These are phyloP conservation scores for Ericerus pela DNA, from an alignment of 1,140 invertebrate species.

Conservation along the genomic window DNA sequence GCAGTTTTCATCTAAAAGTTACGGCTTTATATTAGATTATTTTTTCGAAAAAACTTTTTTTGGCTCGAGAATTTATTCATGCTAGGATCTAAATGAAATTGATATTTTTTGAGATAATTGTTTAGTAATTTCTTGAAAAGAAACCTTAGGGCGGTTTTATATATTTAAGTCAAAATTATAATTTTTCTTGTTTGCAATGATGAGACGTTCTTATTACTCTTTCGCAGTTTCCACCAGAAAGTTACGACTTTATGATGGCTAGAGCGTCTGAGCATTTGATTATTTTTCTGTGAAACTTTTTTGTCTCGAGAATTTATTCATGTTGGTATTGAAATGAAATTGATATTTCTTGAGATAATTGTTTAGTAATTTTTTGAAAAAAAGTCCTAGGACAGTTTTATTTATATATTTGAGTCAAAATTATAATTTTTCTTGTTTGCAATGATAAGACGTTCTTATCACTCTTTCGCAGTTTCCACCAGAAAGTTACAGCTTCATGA, in stretches of 20 bases:
- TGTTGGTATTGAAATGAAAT: too few species aligned
- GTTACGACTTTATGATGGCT: too few species aligned
- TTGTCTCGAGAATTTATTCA: too few species aligned
- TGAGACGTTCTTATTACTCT: constrained; percentile 14
- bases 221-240: constrained; percentile 17
- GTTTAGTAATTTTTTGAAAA: neutral
- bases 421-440: constrained; percentile 2
- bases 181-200: neutral
- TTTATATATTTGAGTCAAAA: constrained; percentile 14
- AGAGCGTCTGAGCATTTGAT: too few species aligned
- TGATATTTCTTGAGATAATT: too few species aligned
- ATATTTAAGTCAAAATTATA: neutral
- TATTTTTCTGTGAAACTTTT: too few species aligned
- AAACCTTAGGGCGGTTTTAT: too few species aligned
- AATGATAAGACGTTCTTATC: neutral
- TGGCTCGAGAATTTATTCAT: too few species aligned
- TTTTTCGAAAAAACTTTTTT: neutral
- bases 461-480: constrained; percentile 10
- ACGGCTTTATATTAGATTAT: too few species aligned
- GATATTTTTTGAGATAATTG: neutral
- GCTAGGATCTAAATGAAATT: too few species aligned
- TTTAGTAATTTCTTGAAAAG: too few species aligned
- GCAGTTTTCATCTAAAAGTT: constrained; percentile 2
- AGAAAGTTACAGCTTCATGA: too few species aligned
- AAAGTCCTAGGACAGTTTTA: neutral